Evolutionary conservation across 2,113 vertebrate genomes (phyloP).

Genomic region (Hippopotamus amphibius): DNA sequence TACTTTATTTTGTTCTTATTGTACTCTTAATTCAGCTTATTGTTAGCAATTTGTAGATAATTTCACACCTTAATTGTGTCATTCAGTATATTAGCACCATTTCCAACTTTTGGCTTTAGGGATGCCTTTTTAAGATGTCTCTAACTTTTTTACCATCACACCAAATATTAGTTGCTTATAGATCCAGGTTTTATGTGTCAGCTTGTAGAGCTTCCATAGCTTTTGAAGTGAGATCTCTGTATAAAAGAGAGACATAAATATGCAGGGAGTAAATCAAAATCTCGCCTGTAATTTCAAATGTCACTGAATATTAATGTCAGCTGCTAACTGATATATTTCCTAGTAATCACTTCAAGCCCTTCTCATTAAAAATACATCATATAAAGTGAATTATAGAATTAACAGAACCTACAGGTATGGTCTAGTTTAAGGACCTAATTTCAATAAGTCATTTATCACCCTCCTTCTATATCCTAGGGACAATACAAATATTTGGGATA

Average conservation of each 20-base stretch:
- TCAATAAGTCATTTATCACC: neutral
- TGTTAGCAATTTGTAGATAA: neutral
- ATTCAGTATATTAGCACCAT: neutral
- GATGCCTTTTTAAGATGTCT: neutral
- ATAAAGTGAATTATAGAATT: conserved; percentile 30
- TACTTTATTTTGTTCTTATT: neutral
- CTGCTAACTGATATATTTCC: neutral
- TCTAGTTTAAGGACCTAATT: conserved; percentile 4
- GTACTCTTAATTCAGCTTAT: neutral
- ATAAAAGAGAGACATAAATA: neutral
- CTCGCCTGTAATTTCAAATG: conserved; percentile 20
- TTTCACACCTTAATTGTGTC: neutral
- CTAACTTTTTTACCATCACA: neutral
- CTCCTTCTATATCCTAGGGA: neutral
- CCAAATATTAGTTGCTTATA: neutral
- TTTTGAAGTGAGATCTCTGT: neutral
- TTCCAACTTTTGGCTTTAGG: conserved; percentile 11
- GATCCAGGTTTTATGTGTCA: neutral
- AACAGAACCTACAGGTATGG: neutral
- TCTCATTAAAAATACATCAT: conserved; percentile 54
- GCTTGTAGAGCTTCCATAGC: neutral
- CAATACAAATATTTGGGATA: neutral
- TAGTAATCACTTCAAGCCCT: conserved; percentile 15
- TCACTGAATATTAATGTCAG: neutral
- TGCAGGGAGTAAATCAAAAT: neutral